Evolutionary conservation across 2,113 vertebrate genomes (phyloP).

Genomic region (Megaceryle maxima): DNA sequence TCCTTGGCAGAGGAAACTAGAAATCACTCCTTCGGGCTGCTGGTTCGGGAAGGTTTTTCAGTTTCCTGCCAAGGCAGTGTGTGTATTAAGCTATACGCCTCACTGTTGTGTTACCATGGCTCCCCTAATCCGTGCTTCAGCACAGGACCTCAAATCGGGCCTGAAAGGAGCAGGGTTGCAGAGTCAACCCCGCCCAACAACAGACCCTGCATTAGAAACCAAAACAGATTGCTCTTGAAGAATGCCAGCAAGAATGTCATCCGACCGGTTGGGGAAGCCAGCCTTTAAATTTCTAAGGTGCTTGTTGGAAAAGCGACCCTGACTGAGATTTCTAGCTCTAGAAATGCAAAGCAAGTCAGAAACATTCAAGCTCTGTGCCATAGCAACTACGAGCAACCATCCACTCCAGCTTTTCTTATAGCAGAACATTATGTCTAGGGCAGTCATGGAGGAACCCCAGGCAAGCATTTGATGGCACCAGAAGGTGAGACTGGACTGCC

Average conservation of each 20-base stretch:
- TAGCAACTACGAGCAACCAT: background rate
- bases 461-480: background rate
- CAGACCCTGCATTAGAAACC: background rate
- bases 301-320: background rate
- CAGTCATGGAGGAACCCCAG: background rate
- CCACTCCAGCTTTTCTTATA: background rate
- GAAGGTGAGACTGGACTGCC: background rate
- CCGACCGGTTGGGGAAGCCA: background rate
- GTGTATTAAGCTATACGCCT: background rate
- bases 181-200: slow-evolving; percentile 18
- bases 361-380: background rate
- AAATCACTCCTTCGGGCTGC: slow-evolving; percentile 1
- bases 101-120: slow-evolving; percentile 50
- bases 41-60: background rate
- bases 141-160: background rate
- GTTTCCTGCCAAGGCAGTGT: slow-evolving; percentile 18
- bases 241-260: slow-evolving; percentile 42
- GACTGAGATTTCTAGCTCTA: background rate
- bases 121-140: background rate
- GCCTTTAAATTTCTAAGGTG: background rate
- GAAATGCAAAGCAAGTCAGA: background rate
- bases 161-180: background rate
- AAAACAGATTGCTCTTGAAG: background rate
- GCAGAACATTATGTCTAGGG: background rate
- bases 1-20: slow-evolving; percentile 10